Evolutionary conservation across 2,888 invertebrate genomes (phyloP), one percentile per base, ranked within the genome.

Genomic region (Andrena chrysosceles): DNA sequence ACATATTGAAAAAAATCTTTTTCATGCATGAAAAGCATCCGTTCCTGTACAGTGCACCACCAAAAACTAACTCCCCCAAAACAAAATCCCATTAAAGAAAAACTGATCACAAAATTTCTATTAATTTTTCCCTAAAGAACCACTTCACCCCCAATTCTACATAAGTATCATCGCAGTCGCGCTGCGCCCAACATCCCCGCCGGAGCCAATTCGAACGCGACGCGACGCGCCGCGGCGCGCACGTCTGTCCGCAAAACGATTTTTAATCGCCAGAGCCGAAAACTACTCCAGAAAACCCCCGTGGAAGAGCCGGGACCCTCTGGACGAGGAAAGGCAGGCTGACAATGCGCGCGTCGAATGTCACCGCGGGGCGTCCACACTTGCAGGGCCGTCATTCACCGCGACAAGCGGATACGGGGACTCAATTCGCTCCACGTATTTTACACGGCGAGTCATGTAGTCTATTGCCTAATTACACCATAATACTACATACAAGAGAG

Each of bases 401-500:
- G 59, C 81, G 79, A 76, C 33, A 73, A 42, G 49, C 49, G 75
- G 59, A 82, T 74, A 70, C 77, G 68, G 69, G 72, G 70, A 56
- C 62, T 78, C 85, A 10, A 85, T 88, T 88, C 87, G 86, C 85
- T 89, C 85, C 83, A 84, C 83, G 85, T 84, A 87, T 90, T 92
- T 90, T 89, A 87, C 90, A 86, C 85, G 87, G 85, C 81, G 81
- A 87, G 90, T 90, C 85, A 66, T 76, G 69, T 79, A 87, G 86
- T 79, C 89, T 89, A 89, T 90, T 88, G 90, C 89, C 90, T 92
- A 92, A 92, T 92, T 92, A 90, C 87, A 85, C 81, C 76, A 85
- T 91, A 91, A 92, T 91, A 86, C 87, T 71, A 26, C 59, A 7
- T 29, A 26, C 52, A 29, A 49, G 69, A 49, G 29, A 71, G 49